These are phyloP conservation scores for Drosophila flavopinicola DNA, from an alignment of 2,888 invertebrate species.

Conservation along the genomic window DNA sequence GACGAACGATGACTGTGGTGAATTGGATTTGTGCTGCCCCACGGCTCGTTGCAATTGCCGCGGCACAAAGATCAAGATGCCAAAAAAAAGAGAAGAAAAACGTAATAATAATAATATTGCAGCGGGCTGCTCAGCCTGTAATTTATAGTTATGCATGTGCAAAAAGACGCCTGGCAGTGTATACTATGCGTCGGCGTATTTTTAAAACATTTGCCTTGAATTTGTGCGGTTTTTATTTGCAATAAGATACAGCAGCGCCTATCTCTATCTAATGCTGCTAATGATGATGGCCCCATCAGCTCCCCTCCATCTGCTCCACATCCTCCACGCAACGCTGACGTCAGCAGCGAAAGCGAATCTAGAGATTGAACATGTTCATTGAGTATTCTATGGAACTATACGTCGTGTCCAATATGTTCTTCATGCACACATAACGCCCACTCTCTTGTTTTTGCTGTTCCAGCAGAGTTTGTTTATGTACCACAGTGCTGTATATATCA, in stretches of 20 bases:
- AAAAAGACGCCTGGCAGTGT: conserved; percentile 17
- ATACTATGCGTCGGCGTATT: conserved; percentile 56
- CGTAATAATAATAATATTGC: conserved; percentile 15
- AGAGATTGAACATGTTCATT: conserved; percentile 44
- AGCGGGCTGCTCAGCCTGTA: conserved; percentile 44
- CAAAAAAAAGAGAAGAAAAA: conserved; percentile 2
- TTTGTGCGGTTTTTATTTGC: conserved; percentile 43
- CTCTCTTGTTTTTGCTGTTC: conserved; percentile 44
- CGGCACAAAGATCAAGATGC: conserved; percentile 36
- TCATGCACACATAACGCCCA: conserved; percentile 57
- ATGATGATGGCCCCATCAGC: conserved; percentile 14
- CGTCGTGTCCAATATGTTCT: conserved; percentile 7
- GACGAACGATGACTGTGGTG: conserved; percentile 66
- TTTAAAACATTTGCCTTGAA: conserved; percentile 75
- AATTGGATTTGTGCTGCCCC: conserved; percentile 63
- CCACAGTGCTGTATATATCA: conserved; percentile 15
- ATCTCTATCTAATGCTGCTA: conserved; percentile 29
- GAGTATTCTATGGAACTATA: conserved; percentile 54
- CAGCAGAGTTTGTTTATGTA: conserved; percentile 48
- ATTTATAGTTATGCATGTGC: conserved; percentile 59
- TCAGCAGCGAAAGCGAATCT: conserved; percentile 43
- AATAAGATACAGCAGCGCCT: conserved; percentile 26
- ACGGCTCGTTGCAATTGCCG: conserved; percentile 61
- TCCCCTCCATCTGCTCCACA: not conserved
- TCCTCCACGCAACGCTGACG: conserved; percentile 45